These are phyloP conservation scores for Cervus canadensis DNA, from an alignment of 2,113 vertebrate species.

Conservation along the genomic window DNA sequence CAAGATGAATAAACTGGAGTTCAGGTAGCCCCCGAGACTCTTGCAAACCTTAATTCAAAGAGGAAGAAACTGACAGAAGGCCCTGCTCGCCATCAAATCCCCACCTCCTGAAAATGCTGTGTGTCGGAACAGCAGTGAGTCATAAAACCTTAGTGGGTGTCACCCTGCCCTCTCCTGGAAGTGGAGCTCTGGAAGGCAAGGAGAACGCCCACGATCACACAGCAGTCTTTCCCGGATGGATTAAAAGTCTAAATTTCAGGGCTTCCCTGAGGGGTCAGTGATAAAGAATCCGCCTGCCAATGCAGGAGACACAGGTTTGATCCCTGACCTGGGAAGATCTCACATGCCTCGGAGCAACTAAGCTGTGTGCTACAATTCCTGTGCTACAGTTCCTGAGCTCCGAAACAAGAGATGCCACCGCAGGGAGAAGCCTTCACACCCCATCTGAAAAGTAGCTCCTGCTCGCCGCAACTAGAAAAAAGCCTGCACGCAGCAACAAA, in stretches of 20 bases:
- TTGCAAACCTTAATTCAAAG: not conserved
- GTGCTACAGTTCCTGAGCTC: not conserved
- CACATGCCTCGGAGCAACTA: not conserved
- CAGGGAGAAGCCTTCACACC: not conserved
- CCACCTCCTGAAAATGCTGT: not conserved
- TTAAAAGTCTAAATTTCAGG: not conserved
- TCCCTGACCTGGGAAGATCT: not conserved
- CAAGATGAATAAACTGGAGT: not conserved
- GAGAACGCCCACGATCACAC: not conserved
- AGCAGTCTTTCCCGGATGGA: not conserved
- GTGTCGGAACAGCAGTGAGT: not conserved
- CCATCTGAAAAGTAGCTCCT: not conserved
- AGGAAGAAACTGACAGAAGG: not conserved
- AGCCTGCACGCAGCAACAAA: not conserved
- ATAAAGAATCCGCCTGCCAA: not conserved
- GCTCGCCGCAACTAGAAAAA: not conserved
- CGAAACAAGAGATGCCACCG: not conserved
- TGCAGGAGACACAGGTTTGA: not conserved
- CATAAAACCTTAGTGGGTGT: not conserved
- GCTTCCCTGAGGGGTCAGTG: not conserved
- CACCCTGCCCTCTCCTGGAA: not conserved
- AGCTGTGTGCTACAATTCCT: not conserved
- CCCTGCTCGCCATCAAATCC: too few species aligned
- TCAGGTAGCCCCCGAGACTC: not conserved
- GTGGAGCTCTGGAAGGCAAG: not conserved